Evolutionary conservation across 2,888 invertebrate genomes (phyloP), one percentile per base, ranked within the genome.

Genomic region (Trileptium ribeirensis): DNA sequence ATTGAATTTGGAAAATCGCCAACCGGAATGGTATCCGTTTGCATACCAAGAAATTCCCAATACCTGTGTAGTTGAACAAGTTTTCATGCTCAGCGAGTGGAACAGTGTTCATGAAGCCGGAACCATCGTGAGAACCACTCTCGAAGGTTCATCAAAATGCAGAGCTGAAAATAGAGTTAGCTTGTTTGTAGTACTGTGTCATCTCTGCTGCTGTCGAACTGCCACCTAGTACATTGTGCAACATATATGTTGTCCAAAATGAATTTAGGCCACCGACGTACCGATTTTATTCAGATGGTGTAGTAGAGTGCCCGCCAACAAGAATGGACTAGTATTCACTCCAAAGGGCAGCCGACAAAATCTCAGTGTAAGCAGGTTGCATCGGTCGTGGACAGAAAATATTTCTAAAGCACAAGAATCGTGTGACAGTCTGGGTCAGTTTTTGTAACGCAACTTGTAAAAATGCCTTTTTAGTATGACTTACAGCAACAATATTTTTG

Each of bases 401-500:
- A 29, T 80, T n/a, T 29, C 36, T 34, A 3, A 75, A 3, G 33
- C 77, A 75, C 2, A 75, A 36, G 37, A 75, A 75, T 38, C 77
- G 34, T n/a, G 38, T 38, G 0, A 77, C 75, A 38, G 85, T 81
- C 24, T 85, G 38, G 64, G 83, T 83, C 31, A 77, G 31, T 29
- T 74, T 39, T 1, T 82, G 74, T 1, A 86, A 67, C 3, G 33
- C 38, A 0, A 86, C 70, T 40, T 82, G 82, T 33, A 84, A 84
- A 79, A 86, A 86, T 0, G 86, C 86, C 70, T 84, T 86, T 67
- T 83, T 83, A 33, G 85, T 82, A 78, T 86, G 85, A 0, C 74
- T 33, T n/a, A 67, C 67, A 2, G 37, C 37, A 29, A 3, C 79
- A 40, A 78, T n/a, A 70, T 8, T n/a, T n/a, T n/a, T n/a, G n/a